Evolutionary conservation across 2,797 vertebrate genomes (phyloP).

Genomic region (Myotis planiceps): DNA sequence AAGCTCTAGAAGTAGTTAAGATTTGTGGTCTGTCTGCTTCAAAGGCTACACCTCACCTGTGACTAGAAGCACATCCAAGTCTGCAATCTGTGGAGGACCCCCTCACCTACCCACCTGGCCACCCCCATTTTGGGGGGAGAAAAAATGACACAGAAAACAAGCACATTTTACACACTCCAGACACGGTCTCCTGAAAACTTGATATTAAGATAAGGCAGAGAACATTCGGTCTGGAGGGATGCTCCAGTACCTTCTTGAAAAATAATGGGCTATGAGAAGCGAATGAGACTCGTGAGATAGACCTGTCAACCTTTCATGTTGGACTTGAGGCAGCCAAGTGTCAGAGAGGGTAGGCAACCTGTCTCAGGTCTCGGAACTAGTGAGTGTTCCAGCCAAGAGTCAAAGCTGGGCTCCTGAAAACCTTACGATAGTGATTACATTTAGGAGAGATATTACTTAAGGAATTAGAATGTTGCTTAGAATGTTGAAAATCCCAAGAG

Average conservation of each 20-base stretch:
- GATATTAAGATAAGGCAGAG: not conserved
- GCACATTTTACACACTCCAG: not conserved
- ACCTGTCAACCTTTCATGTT: not conserved
- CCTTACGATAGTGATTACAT: not conserved
- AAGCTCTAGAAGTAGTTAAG: not conserved
- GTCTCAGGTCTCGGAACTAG: not conserved
- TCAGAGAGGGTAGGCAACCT: not conserved
- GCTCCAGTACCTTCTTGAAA: not conserved
- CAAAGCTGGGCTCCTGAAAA: not conserved
- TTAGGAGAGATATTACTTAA: not conserved
- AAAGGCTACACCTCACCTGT: not conserved
- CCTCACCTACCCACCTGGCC: no score
- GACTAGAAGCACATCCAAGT: not conserved
- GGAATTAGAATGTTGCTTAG: not conserved
- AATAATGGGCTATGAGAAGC: not conserved
- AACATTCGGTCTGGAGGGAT: not conserved
- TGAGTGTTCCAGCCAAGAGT: not conserved
- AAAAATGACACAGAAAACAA: constrained; percentile 50
- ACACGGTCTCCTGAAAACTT: not conserved
- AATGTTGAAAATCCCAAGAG: not conserved
- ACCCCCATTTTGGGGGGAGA: not conserved
- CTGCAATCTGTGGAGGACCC: not conserved
- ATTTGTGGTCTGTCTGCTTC: not conserved
- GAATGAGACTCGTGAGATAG: not conserved
- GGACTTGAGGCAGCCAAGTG: not conserved